A percentile compares a stretch with the other conserved stretches of the same genome.
Evolutionary conservation across 92 coral and sea anemone species (phyloP).

Genomic region (Meandrina meandrites): DNA sequence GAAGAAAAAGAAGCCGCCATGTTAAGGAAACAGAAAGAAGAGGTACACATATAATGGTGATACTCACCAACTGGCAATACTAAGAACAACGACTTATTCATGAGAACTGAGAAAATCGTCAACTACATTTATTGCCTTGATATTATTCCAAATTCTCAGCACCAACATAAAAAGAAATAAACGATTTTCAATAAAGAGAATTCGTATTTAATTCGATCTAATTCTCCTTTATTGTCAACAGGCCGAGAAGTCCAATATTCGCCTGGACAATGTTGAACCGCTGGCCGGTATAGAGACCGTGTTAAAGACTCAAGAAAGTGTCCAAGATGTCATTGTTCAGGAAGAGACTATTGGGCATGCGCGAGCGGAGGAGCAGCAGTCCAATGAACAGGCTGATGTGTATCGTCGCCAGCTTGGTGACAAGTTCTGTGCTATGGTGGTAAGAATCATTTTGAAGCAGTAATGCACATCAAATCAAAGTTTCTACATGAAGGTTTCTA

Average conservation of each 20-base stretch:
- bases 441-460: conserved; percentile 41
- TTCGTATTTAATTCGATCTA: neutral
- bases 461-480: neutral
- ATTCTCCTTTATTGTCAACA: conserved; percentile 21
- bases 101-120: neutral
- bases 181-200: neutral
- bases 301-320: conserved; percentile 77
- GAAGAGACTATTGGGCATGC: conserved; percentile 90
- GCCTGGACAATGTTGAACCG: conserved; percentile 75
- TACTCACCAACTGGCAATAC: neutral
- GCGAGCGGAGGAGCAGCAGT: conserved; percentile 85
- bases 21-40: conserved; percentile 83
- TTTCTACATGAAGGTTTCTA: too few relatives aligned
- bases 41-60: conserved; percentile 54
- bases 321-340: conserved; percentile 83
- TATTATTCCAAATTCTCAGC: too few relatives aligned
- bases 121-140: neutral
- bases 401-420: conserved; percentile 88
- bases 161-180: neutral
- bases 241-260: conserved; percentile 91
- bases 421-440: conserved; percentile 88
- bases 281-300: conserved; percentile 72
- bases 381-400: conserved; percentile 67
- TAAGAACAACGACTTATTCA: neutral
- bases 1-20: conserved; percentile 95